Percentiles rank a stretch among this genome's conserved stretches.
These are phyloP conservation scores for Polydrusus tereticollis DNA, from an alignment of 2,888 invertebrate species.

Conservation along the genomic window DNA sequence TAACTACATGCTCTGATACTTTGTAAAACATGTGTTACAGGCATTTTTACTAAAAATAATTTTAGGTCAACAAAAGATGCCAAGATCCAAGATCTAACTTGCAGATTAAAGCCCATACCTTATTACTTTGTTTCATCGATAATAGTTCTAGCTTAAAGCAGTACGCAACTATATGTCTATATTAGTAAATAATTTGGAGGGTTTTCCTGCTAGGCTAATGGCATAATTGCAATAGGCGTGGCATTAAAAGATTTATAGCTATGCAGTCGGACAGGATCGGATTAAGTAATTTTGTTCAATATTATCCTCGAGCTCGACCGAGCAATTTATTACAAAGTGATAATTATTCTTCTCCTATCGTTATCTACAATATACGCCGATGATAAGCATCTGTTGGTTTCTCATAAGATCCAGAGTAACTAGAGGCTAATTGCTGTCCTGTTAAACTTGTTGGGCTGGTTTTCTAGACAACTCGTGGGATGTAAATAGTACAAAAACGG, in stretches of 20 bases:
- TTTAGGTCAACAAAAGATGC: slow-evolving; percentile 27
- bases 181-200: slow-evolving; percentile 8
- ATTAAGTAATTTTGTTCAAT: not conserved
- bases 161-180: slow-evolving; percentile 16
- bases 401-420: too few relatives aligned
- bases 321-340: too few relatives aligned
- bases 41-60: slow-evolving; percentile 1
- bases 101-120: slow-evolving; percentile 23
- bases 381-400: too few relatives aligned
- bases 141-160: slow-evolving; percentile 17
- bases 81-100: slow-evolving; percentile 27
- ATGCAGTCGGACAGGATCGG: not conserved
- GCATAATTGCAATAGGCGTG: slow-evolving; percentile 5
- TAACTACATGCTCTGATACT: slow-evolving; percentile 6
- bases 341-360: too few relatives aligned
- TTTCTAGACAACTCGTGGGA: too few relatives aligned
- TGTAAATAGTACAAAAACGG: too few relatives aligned
- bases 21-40: slow-evolving; percentile 23
- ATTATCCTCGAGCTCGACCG: too few relatives aligned
- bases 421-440: too few relatives aligned
- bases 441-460: too few relatives aligned
- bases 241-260: not conserved
- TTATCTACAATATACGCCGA: too few relatives aligned
- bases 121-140: slow-evolving; percentile 27
- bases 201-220: slow-evolving; percentile 5